Percentiles rank a stretch among this genome's conserved stretches.
These are phyloP conservation scores for Alligator mississippiensis DNA, from an alignment of 2,113 vertebrate genomes.

Conservation along the genomic window DNA sequence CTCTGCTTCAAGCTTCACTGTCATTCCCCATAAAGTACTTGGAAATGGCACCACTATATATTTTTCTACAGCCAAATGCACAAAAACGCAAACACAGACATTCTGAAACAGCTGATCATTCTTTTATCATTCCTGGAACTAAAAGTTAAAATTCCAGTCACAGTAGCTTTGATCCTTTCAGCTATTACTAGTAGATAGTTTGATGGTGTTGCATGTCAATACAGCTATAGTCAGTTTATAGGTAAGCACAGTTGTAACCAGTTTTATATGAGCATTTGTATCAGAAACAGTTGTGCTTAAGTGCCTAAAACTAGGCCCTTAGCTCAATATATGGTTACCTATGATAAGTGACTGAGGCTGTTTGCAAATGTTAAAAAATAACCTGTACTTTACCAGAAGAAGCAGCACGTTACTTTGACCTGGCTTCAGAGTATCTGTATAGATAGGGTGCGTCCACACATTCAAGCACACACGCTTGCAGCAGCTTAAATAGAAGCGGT, in stretches of 20 bases:
- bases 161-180: not conserved
- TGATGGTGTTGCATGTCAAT: not conserved
- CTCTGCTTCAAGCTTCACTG: not conserved
- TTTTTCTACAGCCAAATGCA: not conserved
- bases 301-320: not conserved
- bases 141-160: not conserved
- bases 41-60: not conserved
- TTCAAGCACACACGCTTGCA: too few species aligned
- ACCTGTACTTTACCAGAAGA: too few species aligned
- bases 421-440: too few species aligned
- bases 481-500: too few species aligned
- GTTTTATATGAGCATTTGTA: not conserved
- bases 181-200: not conserved
- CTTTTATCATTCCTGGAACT: not conserved
- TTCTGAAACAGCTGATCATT: conserved; percentile 3
- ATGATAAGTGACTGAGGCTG: not conserved
- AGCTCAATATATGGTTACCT: not conserved
- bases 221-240: not conserved
- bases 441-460: too few species aligned
- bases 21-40: not conserved
- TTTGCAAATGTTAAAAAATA: too few species aligned
- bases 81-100: not conserved
- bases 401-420: too few species aligned
- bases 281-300: not conserved
- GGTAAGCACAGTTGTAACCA: not conserved